Percentiles rank a stretch among this genome's conserved stretches.
Conservation (phyloP, 2,113 vertebrate species). For the Eptesicus fuscus region DNA sequence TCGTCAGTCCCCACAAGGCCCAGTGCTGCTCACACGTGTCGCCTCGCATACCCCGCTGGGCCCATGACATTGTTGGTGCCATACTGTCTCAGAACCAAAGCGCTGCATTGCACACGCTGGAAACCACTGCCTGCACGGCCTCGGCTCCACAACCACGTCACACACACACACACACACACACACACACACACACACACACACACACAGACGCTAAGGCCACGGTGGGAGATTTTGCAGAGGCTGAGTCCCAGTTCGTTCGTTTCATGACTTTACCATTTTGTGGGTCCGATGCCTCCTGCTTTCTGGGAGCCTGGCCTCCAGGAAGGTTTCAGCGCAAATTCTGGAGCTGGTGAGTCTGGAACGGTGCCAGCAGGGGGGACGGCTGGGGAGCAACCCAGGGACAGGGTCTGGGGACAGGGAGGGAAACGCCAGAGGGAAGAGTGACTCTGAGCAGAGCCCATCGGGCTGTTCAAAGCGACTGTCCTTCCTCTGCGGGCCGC, state of each 20-base stretch:
- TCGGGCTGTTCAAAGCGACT: accelerated
- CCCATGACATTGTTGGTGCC: neutral
- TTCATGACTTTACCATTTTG: neutral
- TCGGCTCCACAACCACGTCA: neutral
- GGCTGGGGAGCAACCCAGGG: neutral
- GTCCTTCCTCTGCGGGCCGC: neutral
- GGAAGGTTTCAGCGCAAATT: neutral
- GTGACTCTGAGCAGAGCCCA: neutral
- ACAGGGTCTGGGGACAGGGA: too few relatives aligned
- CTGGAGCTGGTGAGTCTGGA: neutral
- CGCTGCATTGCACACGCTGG: neutral
- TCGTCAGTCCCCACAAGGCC: neutral
- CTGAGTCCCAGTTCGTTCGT: neutral
- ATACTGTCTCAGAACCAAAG: neutral
- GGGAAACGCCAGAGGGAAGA: neutral
- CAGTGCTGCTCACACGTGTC: neutral
- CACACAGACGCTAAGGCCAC: neutral
- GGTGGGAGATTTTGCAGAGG: neutral
- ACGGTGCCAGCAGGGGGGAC: neutral
- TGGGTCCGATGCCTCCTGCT: neutral
- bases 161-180: too few relatives aligned
- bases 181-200: too few relatives aligned
- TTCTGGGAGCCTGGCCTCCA: neutral
- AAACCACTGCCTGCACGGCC: neutral
- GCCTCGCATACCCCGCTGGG: neutral